phyloP scores from a whole-genome alignment of 2,888 invertebrate species.

The Flabesymbios commensalis region DNA sequence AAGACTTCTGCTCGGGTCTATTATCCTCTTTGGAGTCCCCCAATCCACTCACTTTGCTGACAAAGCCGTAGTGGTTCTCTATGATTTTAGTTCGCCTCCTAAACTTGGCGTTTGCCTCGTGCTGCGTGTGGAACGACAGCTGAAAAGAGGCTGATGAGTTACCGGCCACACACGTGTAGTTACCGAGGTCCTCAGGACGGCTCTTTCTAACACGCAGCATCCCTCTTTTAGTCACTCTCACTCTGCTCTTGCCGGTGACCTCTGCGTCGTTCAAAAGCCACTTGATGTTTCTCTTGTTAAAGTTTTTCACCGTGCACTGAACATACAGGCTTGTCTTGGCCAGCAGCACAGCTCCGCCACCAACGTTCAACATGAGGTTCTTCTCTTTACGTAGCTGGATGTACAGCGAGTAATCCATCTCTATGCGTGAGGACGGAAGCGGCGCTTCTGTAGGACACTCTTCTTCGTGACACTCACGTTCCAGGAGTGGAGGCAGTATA shows the following conservation, averaged over 20 bases:
- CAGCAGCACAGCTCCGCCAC: slow-evolving; percentile 45
- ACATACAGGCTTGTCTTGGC: slow-evolving; percentile 48
- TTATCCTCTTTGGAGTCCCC: slow-evolving; percentile 1
- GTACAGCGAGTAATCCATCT: no score
- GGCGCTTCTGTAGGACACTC: not conserved
- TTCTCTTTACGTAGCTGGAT: slow-evolving; percentile 14
- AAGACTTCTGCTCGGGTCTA: not conserved
- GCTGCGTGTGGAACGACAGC: slow-evolving; percentile 36
- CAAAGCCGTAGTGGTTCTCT: slow-evolving; percentile 2
- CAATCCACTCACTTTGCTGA: not conserved
- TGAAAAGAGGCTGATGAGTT: slow-evolving; percentile 41
- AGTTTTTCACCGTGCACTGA: slow-evolving; percentile 45
- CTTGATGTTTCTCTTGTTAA: slow-evolving; percentile 43
- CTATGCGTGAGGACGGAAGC: no score
- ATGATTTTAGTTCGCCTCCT: not conserved
- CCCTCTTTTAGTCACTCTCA: slow-evolving; percentile 15
- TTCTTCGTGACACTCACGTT: not conserved
- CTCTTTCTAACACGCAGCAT: slow-evolving; percentile 18
- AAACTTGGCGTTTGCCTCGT: slow-evolving; percentile 8
- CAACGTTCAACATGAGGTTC: slow-evolving; percentile 38
- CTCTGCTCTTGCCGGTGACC: slow-evolving; percentile 12
- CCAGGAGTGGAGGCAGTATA: no score
- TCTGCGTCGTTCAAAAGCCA: slow-evolving; percentile 49
- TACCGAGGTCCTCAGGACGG: slow-evolving; percentile 38
- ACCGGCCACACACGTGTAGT: slow-evolving; percentile 49